Base-by-base conservation (phyloP, 2,113 vertebrate genomes). In the Nannospalax galili region DNA sequence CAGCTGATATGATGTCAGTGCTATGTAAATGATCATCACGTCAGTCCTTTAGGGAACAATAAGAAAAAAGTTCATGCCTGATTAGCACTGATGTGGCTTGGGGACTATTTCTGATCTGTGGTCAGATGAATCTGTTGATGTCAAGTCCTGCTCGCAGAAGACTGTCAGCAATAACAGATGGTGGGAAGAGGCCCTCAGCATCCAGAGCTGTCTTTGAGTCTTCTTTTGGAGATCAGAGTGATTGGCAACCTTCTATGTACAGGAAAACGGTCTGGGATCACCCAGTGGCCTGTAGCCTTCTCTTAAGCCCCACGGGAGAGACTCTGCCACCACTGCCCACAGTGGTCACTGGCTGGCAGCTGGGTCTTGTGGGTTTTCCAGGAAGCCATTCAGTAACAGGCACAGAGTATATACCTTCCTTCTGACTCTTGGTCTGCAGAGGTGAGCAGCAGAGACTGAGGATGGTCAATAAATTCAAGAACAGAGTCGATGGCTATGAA, bases 181-280 rank as follows among this genome's bases (percentile, higher is more conserved):
- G 0, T n/a, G 1, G 45, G 9, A 40, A 42, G 20, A 42, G 14
- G 1, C 8, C 40, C 32, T 5, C n/a, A 1, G 1, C 10, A 3
- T 1, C 26, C 2, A 2, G 14, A 14, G 14, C 17, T 0, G 11
- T 26, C 32, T 6, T 19, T 1, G 0, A 8, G 37, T 65, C 45
- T 9, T 6, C 7, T 45, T 7, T 6, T 8, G 40, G 74, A 20
- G 3, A 0, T 3, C 12, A 24, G 1, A 22, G 1, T 11, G 7
- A 4, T 1, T 17, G 72, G 2, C 65, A 4, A 15, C 22, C 52
- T 28, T 28, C 2, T 52, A 9, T 32, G 40, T 1, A 14, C 48
- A n/a, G 32, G 0, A 0, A 32, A 12, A 4, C 17, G 11, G 22
- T 19, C 28, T 4, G 32, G 52, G 56, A 17, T 75, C 74, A 24